Evolutionary conservation across 2,113 vertebrate species (phyloP).

Genomic region (Aptenodytes forsteri): DNA sequence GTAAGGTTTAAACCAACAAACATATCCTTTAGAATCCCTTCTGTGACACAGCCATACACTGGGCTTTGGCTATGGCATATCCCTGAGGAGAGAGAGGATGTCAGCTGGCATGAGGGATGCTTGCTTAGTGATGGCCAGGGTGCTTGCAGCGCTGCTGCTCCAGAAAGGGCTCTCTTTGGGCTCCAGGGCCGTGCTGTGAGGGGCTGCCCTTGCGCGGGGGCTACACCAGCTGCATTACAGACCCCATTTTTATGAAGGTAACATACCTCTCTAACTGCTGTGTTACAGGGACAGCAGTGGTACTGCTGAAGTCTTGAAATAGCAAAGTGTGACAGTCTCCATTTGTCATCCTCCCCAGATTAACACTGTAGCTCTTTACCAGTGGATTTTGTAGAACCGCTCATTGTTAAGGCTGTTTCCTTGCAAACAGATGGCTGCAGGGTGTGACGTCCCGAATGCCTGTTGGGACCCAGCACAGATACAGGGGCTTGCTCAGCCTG

Average conservation of each 20-base stretch:
- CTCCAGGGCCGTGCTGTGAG: background rate
- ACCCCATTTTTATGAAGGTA: background rate
- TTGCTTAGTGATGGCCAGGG: background rate
- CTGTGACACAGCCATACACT: background rate
- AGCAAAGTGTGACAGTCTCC: background rate
- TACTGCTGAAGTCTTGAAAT: background rate
- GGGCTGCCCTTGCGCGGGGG: background rate
- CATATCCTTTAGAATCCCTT: background rate
- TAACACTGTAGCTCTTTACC: background rate
- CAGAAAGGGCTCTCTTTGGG: background rate
- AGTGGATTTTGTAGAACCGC: background rate
- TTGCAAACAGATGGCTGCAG: background rate
- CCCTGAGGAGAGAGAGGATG: background rate
- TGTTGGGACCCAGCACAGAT: background rate
- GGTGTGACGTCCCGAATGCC: accelerated
- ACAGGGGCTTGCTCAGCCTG: background rate
- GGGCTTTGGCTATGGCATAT: background rate
- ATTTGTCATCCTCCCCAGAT: background rate
- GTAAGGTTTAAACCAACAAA: background rate
- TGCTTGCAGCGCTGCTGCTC: background rate
- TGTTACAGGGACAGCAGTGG: background rate
- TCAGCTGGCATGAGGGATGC: background rate
- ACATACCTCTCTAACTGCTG: background rate
- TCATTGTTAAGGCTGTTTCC: background rate
- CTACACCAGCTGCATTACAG: background rate